Conservation (phyloP, 2,113 vertebrate species). For the Pomatostomus ruficeps region DNA sequence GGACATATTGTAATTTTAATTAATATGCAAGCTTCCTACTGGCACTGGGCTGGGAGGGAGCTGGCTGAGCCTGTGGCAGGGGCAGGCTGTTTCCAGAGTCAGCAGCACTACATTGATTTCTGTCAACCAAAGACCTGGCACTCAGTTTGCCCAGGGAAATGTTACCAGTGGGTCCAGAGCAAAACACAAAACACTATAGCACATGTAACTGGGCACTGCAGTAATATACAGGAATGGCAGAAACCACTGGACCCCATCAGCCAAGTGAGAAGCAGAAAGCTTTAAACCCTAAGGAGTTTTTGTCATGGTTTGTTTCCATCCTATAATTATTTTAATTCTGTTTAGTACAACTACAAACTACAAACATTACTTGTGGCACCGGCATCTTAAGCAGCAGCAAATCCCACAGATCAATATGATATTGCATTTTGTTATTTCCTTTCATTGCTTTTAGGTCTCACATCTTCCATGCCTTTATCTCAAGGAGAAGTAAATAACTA, state of each 20-base stretch:
- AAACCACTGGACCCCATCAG: not conserved
- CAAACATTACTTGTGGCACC: not conserved
- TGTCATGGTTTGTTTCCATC: not conserved
- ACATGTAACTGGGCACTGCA: not conserved
- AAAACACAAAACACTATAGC: not conserved
- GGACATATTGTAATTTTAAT: not conserved
- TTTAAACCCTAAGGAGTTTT: not conserved
- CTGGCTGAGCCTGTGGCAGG: rapidly evolving
- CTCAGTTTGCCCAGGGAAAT: not conserved
- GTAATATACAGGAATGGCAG: not conserved
- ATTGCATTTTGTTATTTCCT: not conserved
- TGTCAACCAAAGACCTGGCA: not conserved
- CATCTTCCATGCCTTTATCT: not conserved
- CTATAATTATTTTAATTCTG: not conserved
- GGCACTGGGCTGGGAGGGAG: not conserved
- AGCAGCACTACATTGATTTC: rapidly evolving
- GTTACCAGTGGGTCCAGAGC: not conserved
- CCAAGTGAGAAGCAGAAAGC: not conserved
- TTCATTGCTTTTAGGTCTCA: not conserved
- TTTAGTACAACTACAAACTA: not conserved
- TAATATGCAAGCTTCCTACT: not conserved
- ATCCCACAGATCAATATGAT: constrained; percentile 14
- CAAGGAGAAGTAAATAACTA: not conserved
- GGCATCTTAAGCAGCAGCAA: not conserved
- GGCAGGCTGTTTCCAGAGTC: not conserved